These are phyloP conservation scores for Threskiornis aethiopicus DNA, from an alignment of 2,797 vertebrate genomes.

Conservation along the genomic window DNA sequence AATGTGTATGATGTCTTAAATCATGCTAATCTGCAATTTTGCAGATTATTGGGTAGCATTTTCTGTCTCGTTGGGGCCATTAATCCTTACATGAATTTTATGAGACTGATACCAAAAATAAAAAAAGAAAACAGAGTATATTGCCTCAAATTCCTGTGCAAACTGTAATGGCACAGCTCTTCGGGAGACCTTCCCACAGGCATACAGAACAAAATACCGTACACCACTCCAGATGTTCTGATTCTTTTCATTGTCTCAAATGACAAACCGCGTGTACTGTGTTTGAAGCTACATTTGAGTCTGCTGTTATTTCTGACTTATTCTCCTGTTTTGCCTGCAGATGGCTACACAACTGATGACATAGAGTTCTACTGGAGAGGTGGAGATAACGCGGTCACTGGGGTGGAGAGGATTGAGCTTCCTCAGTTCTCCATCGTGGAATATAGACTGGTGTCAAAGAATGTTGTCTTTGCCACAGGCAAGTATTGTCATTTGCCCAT, in stretches of 20 bases:
- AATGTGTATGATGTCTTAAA: neutral
- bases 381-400: constrained; percentile 91
- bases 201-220: neutral
- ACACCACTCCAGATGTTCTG: neutral
- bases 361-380: constrained; percentile 99
- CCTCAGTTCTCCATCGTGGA: constrained; percentile 97
- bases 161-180: neutral
- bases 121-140: neutral
- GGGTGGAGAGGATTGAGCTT: constrained; percentile 93
- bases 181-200: neutral
- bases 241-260: neutral
- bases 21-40: neutral
- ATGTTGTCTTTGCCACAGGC: constrained; percentile 98
- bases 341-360: constrained; percentile 97
- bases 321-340: constrained; percentile 69
- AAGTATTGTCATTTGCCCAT: neutral
- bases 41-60: neutral
- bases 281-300: neutral
- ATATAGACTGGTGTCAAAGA: constrained; percentile 94
- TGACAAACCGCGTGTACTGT: neutral
- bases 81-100: neutral
- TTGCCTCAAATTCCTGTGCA: neutral
- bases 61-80: neutral
- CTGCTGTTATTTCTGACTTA: neutral
- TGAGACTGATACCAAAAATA: neutral